Evolutionary conservation across 2,888 invertebrate genomes (phyloP), one percentile per base, ranked within the genome.

Genomic region (Drosophila anomelani): DNA sequence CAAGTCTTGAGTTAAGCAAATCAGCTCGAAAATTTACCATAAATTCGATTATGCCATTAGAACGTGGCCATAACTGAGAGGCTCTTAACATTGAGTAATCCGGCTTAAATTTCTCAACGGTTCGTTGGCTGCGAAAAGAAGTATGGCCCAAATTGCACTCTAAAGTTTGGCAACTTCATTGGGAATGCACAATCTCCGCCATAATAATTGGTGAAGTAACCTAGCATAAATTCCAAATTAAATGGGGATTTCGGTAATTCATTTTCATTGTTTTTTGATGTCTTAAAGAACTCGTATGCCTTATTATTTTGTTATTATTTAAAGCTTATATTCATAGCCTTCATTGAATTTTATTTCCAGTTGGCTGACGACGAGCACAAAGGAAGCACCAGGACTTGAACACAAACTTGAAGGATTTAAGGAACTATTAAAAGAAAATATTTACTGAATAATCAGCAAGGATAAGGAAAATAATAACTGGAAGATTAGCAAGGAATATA

Each of bases 341-440:
- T 29, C 5, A 9, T 32, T 44, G 20, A 20, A 34, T 53, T 44
- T 12, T 6, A 10, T 20, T 57, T 72, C 49, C 15, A 73, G 72
- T 44, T 71, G 49, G 71, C 55, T n/a, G 17, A 44, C 71, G 60
- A 39, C 8, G 8, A 71, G 71, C 60, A 71, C 68, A 56, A 54
- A 12, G 34, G 46, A 10, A 56, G 71, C 49, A 71, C 43, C 20
- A 39, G 38, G 41, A 47, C 12, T 26, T 12, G 8, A 44, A 8
- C 32, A 9, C 7, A 47, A 12, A 26, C 17, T 8, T 20, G 4
- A 36, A 44, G 2, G 7, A 20, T 10, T n/a, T 17, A 3, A 20
- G 20, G 12, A 23, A 20, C 9, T 34, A 20, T 34, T 9, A 9
- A 8, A 26, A 0, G 2, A 4, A 26, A 46, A 15, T 13, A 20